These are phyloP conservation scores for Cyanoderma ruficeps DNA, from an alignment of 2,113 vertebrate genomes.

Conservation along the genomic window DNA sequence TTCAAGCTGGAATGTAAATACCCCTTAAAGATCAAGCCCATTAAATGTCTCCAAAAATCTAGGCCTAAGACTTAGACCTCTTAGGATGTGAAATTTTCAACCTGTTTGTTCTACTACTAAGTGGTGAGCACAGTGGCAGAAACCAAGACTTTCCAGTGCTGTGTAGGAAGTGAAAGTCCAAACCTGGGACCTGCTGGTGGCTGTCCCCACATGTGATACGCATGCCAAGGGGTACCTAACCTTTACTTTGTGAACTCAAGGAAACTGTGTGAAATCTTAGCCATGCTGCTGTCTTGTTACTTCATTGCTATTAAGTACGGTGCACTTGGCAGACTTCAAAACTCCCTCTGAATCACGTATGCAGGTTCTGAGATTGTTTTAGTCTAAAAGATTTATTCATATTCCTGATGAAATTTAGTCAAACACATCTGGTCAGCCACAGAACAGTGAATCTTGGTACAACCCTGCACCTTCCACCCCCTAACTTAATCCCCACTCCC, in stretches of 20 bases:
- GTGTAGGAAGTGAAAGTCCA: neutral
- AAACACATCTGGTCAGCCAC: neutral
- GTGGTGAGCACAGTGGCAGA: neutral
- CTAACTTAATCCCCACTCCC: neutral
- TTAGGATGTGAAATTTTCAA: neutral
- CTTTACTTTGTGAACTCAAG: fast-evolving
- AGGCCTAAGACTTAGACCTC: neutral
- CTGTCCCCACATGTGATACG: neutral
- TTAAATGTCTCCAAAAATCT: neutral
- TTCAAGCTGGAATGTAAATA: neutral
- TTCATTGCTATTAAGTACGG: neutral
- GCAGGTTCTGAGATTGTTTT: neutral
- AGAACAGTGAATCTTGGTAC: neutral
- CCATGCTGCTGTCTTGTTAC: fast-evolving
- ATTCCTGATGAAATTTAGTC: neutral
- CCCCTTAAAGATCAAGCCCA: neutral
- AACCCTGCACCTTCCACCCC: fast-evolving
- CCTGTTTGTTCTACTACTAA: neutral
- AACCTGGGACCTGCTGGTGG: neutral
- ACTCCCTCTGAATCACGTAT: neutral
- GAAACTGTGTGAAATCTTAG: neutral
- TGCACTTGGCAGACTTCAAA: neutral
- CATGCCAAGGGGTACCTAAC: fast-evolving
- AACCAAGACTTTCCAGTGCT: neutral
- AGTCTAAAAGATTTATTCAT: neutral